phyloP scores from a whole-genome alignment of 1,140 invertebrate genomes.

The Drosophila lacteicornis region DNA sequence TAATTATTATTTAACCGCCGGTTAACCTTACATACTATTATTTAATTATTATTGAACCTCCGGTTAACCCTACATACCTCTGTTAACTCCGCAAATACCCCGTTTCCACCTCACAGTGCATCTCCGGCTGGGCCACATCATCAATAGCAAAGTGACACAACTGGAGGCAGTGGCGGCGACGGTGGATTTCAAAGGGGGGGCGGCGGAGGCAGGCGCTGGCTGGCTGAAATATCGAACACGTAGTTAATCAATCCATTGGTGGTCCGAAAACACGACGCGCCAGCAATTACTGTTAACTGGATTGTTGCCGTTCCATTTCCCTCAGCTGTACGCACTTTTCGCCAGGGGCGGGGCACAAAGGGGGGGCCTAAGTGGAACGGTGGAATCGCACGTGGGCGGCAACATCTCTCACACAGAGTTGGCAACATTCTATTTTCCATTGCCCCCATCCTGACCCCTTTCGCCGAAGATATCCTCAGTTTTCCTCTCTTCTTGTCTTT shows the following conservation, averaged over 20 bases:
- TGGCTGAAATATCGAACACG: slow-evolving; percentile 72
- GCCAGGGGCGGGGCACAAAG: neutral
- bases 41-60: too few species aligned
- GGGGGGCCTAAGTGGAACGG: neutral
- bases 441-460: slow-evolving; percentile 4
- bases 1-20: too few species aligned
- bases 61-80: too few species aligned
- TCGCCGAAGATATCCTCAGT: neutral
- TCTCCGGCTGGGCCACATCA: slow-evolving; percentile 59
- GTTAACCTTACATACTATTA: too few species aligned
- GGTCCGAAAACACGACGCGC: slow-evolving; percentile 73
- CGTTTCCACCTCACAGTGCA: neutral
- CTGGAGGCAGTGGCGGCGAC: slow-evolving; percentile 2
- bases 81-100: too few species aligned
- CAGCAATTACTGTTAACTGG: slow-evolving; percentile 79
- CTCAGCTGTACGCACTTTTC: slow-evolving; percentile 63
- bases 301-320: slow-evolving; percentile 42
- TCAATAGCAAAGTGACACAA: slow-evolving; percentile 72
- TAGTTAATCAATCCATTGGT: slow-evolving; percentile 82
- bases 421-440: slow-evolving; percentile 53
- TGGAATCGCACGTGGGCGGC: slow-evolving; percentile 53
- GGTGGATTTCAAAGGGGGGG: neutral
- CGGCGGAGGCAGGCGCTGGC: neutral
- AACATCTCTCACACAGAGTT: slow-evolving; percentile 68
- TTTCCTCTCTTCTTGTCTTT: slow-evolving; percentile 3